Base-by-base conservation (phyloP, 2,113 vertebrate genomes). In the Ictalurus furcatus region DNA sequence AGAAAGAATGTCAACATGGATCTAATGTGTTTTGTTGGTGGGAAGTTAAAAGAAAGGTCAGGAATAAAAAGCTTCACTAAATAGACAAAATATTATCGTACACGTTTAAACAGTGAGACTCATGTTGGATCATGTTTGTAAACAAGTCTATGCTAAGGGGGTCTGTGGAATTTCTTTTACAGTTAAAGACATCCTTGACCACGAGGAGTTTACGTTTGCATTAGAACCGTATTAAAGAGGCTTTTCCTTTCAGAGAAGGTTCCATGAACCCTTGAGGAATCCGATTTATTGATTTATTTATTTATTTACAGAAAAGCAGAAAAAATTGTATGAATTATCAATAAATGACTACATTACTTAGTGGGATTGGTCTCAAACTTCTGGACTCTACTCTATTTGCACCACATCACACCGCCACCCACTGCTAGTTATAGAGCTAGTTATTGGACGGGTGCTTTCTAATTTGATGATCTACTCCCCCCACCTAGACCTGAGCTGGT, bases 321-420 rank as follows among this genome's bases (percentile, higher is more conserved):
- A 12, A 23, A 74, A 74, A 40, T 40, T 21, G 14, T 23, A 44
- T 76, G 37, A 40, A 44, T 44, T 40, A 44, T 44, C 19, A 40
- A 4, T 76, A 76, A 44, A 76, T 44, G 37, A 12, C 71, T 74
- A 4, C 73, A 76, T 23, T 44, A 44, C 73, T 44, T 44, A 40
- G 3, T 12, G 3, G 17, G 23, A 59, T 34, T 58, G 28, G 54
- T 34, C n/a, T 34, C 79, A 34, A 3, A 34, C 54, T n/a, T 81
- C 52, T 81, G 58, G 58, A 83, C 81, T 83, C 58, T 61, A 16
- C 81, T 71, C 58, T 87, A 83, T 58, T 40, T 82, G 87, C 65
- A 82, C 21, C 34, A 59, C 69, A 59, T 59, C 69, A n/a, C 78
- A 71, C 63, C 0, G 30, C 63, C 25, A 69, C 87, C 87, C 80